phyloP scores from a whole-genome alignment of 2,113 vertebrate species.

The Perccottus glenii region DNA sequence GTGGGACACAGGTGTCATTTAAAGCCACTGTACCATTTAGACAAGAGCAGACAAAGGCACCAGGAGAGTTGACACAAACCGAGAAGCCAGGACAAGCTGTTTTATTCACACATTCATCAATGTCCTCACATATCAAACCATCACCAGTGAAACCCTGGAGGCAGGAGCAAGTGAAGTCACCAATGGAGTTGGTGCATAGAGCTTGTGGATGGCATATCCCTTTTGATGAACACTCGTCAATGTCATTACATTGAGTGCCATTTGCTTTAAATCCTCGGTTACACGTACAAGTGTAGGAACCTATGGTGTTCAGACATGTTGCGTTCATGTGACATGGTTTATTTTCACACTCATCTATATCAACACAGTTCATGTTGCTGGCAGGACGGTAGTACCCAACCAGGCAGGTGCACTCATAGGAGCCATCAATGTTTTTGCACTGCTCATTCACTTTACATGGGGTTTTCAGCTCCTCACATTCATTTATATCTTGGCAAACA shows the following conservation, averaged over 20 bases:
- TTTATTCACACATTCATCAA: conserved; percentile 79
- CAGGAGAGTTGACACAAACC: conserved; percentile 80
- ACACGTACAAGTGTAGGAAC: conserved; percentile 79
- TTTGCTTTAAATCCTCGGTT: conserved; percentile 77
- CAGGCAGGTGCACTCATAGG: conserved; percentile 75
- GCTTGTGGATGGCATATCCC: conserved; percentile 69
- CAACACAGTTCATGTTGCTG: conserved; percentile 68
- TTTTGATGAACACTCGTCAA: conserved; percentile 74
- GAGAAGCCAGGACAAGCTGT: conserved; percentile 69
- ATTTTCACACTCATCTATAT: conserved; percentile 77
- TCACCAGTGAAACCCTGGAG: conserved; percentile 77
- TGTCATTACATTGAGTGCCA: conserved; percentile 74
- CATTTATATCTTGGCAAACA: conserved; percentile 79
- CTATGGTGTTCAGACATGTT: conserved; percentile 77
- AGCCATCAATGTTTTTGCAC: conserved; percentile 79
- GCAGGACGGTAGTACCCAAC: conserved; percentile 71
- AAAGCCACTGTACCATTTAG: conserved; percentile 77
- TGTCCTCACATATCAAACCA: conserved; percentile 76
- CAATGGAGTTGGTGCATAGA: conserved; percentile 72
- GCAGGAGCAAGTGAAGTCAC: conserved; percentile 79
- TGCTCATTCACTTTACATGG: conserved; percentile 75
- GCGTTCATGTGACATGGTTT: conserved; percentile 77
- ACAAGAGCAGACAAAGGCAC: conserved; percentile 82
- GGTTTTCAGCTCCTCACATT: conserved; percentile 63
- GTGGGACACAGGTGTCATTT: conserved; percentile 71